Evolutionary conservation across 2,113 vertebrate species (phyloP).

Genomic region (Mustela nigripes): DNA sequence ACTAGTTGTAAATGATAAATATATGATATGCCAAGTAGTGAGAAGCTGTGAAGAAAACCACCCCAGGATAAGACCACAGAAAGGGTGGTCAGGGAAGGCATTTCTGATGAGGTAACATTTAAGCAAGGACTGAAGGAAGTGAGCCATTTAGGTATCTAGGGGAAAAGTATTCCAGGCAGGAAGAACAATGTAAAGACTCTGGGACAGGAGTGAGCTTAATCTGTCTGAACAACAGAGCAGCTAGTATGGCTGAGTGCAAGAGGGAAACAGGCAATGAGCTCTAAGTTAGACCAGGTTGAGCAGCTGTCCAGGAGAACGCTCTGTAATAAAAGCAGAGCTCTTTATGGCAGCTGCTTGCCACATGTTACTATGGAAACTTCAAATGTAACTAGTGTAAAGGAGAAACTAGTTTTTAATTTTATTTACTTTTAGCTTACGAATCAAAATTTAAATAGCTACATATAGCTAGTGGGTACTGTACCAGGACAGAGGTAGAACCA

Average conservation of each 20-base stretch:
- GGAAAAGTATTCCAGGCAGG: neutral
- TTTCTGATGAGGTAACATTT: slow-evolving; percentile 28
- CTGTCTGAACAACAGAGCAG: neutral
- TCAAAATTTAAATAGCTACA: slow-evolving; percentile 26
- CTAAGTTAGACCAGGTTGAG: neutral
- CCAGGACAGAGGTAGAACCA: neutral
- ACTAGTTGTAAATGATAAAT: neutral
- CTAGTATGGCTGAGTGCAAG: neutral
- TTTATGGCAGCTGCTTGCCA: neutral
- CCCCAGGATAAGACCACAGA: neutral
- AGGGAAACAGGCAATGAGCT: neutral
- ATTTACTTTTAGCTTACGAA: slow-evolving; percentile 9
- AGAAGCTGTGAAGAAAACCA: neutral
- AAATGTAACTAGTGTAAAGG: neutral
- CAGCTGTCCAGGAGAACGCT: neutral
- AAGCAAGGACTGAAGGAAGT: neutral
- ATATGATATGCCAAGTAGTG: neutral
- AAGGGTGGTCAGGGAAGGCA: neutral
- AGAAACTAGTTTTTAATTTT: neutral
- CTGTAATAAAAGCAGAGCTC: neutral
- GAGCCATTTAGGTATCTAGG: neutral
- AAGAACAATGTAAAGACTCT: neutral
- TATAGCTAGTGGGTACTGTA: neutral
- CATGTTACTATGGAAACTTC: neutral
- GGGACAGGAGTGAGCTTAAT: neutral